A percentile compares a stretch with the other conserved stretches of the same genome.
Evolutionary conservation across 2,113 vertebrate species (phyloP).

Genomic region (Canis aureus): DNA sequence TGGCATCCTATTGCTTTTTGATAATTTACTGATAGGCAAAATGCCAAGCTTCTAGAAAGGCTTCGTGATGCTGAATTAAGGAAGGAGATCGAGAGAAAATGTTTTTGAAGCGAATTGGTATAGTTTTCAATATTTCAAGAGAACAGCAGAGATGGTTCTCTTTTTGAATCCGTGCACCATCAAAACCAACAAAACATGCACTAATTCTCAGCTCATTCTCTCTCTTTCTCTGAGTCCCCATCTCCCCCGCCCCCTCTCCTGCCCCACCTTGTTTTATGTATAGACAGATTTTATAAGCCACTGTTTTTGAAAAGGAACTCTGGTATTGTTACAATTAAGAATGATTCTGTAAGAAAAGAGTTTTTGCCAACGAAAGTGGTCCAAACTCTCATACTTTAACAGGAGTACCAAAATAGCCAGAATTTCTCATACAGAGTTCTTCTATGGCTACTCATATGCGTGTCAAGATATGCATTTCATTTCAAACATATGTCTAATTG

Average conservation of each 20-base stretch:
- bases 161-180: conserved; percentile 14
- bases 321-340: background rate
- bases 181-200: background rate
- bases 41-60: conserved; percentile 56
- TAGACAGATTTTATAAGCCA: background rate
- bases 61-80: background rate
- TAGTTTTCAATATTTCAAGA: conserved; percentile 11
- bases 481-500: background rate
- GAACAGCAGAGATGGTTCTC: conserved; percentile 4
- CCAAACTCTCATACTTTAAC: background rate
- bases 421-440: background rate
- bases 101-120: background rate
- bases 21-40: conserved; percentile 65
- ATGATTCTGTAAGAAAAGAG: background rate
- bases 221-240: background rate
- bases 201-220: background rate
- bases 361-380: conserved; percentile 6
- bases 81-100: background rate
- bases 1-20: conserved; percentile 52
- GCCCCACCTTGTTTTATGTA: background rate
- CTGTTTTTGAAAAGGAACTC: conserved; percentile 27
- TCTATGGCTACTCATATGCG: background rate
- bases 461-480: background rate
- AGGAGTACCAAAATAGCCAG: background rate
- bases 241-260: background rate